Evolutionary conservation across 2,888 invertebrate species (phyloP).

Genomic region (Callosobruchus maculatus): DNA sequence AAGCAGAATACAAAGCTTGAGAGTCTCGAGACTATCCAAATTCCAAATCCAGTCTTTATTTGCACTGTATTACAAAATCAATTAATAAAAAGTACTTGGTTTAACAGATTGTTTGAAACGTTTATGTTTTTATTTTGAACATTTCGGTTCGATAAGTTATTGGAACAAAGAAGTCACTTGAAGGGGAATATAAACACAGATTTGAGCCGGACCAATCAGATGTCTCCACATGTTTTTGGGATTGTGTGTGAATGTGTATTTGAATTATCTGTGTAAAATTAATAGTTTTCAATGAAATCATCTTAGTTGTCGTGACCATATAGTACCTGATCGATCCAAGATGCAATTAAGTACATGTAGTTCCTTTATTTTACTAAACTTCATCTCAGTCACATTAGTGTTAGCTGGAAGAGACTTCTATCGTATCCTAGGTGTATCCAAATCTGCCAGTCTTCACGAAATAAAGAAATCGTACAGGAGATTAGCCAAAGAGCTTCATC

Average conservation of each 20-base stretch:
- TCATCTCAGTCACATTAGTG: constrained; percentile 35
- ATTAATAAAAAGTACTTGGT: no score
- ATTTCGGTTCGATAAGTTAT: no score
- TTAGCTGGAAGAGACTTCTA: constrained; percentile 88
- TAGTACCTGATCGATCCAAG: background rate
- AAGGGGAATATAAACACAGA: background rate
- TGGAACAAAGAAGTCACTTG: no score
- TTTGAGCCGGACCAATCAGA: background rate
- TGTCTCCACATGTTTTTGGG: background rate
- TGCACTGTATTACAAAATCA: no score
- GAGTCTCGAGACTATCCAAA: no score
- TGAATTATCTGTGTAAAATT: background rate
- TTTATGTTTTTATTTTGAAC: no score
- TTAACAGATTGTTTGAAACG: no score
- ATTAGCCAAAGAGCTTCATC: constrained; percentile 94
- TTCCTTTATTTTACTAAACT: constrained; percentile 24
- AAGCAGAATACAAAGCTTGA: no score
- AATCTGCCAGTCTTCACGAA: constrained; percentile 85
- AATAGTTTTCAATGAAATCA: background rate
- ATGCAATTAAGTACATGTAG: background rate
- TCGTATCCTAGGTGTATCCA: constrained; percentile 81
- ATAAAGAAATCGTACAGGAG: constrained; percentile 97
- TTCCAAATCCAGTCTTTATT: no score
- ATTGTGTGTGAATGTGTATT: background rate
- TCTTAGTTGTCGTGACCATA: background rate